Conservation (phyloP, 1,140 invertebrate species). For the Dryas iulia region DNA sequence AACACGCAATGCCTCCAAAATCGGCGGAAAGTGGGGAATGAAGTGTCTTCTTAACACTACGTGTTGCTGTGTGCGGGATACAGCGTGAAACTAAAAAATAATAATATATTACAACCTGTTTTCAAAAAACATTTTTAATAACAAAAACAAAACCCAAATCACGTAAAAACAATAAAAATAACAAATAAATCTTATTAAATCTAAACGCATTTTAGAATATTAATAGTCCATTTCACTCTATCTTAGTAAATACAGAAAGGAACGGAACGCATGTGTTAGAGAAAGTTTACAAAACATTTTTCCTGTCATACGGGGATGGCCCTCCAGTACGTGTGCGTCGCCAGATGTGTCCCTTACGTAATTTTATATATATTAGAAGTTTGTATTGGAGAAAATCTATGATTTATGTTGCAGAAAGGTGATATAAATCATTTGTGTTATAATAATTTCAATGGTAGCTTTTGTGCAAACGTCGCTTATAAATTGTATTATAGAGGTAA, state of each 20-base stretch:
- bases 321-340: conserved; percentile 12
- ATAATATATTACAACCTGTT: too few relatives aligned
- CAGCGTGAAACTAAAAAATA: too few relatives aligned
- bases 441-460: background rate
- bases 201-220: background rate
- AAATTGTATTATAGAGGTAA: too few relatives aligned
- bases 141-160: too few relatives aligned
- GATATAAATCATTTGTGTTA: conserved; percentile 4
- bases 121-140: too few relatives aligned
- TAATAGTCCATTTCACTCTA: background rate
- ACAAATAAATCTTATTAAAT: background rate
- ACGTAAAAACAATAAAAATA: background rate
- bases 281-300: conserved; percentile 12
- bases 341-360: conserved; percentile 11
- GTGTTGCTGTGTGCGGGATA: too few relatives aligned
- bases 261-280: background rate
- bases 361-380: conserved; percentile 11
- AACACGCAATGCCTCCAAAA: too few relatives aligned
- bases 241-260: background rate
- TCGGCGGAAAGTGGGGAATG: too few relatives aligned
- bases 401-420: background rate
- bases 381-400: conserved; percentile 1
- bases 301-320: conserved; percentile 2
- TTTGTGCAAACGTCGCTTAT: background rate
- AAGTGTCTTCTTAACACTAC: too few relatives aligned